Conservation (phyloP, 2,888 invertebrate species). For the Lacanobia wlatinum region DNA sequence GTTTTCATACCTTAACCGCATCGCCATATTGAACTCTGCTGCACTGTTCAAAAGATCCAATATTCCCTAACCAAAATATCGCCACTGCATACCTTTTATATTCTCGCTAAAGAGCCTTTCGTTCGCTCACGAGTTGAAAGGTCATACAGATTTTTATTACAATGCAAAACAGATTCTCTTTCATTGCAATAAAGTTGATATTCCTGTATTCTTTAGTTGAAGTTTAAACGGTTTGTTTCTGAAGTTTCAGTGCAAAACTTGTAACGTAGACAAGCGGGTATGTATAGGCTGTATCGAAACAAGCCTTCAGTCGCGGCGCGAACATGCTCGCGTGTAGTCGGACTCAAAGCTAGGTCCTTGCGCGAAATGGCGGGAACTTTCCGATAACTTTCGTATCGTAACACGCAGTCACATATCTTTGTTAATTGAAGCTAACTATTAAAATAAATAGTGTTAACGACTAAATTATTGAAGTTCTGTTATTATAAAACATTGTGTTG, state of each 20-base stretch:
- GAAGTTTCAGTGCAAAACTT: constrained; percentile 79
- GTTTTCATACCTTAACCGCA: constrained; percentile 73
- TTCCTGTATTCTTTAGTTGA: not conserved
- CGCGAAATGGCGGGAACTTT: constrained; percentile 86
- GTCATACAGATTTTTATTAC: constrained; percentile 15
- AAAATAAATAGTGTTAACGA: constrained; percentile 40
- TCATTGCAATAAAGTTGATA: not conserved
- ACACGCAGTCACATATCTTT: constrained; percentile 66
- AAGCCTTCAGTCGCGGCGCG: constrained; percentile 87
- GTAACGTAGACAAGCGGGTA: constrained; percentile 86
- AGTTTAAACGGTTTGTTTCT: constrained; percentile 64
- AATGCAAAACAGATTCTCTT: constrained; percentile 21
- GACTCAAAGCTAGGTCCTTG: constrained; percentile 69
- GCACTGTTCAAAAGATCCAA: constrained; percentile 51
- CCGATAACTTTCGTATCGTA: constrained; percentile 80
- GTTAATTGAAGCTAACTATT: constrained; percentile 42
- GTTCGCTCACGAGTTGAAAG: constrained; percentile 38
- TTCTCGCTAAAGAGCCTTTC: constrained; percentile 47
- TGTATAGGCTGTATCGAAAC: constrained; percentile 82
- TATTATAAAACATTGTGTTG: constrained; percentile 46
- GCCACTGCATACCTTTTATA: constrained; percentile 68
- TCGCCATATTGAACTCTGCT: constrained; percentile 67
- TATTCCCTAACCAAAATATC: constrained; percentile 52
- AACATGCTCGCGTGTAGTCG: constrained; percentile 83
- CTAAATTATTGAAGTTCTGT: constrained; percentile 35